Conservation (phyloP, 2,888 invertebrate genomes). For the Parochlus steinenii region DNA sequence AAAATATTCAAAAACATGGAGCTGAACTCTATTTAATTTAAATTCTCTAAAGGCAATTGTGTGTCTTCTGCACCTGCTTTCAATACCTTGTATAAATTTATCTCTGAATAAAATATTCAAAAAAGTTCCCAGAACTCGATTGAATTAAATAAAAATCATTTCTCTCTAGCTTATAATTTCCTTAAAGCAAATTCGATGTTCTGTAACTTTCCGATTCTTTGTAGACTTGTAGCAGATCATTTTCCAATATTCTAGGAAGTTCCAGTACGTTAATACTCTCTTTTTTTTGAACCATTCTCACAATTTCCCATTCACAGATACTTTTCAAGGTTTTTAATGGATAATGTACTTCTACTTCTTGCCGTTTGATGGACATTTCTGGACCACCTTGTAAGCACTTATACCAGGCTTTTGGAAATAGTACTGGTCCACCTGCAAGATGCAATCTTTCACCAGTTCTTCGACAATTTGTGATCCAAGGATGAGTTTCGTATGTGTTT, state of each 20-base stretch:
- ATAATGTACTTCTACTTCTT: slow-evolving; percentile 21
- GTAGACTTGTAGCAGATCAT: slow-evolving; percentile 10
- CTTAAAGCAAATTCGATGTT: too few relatives aligned
- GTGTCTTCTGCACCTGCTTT: too few relatives aligned
- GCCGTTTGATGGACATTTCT: slow-evolving; percentile 15
- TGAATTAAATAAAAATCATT: too few relatives aligned
- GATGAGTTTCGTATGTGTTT: slow-evolving; percentile 64
- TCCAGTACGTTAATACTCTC: slow-evolving; percentile 12
- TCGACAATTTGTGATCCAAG: slow-evolving; percentile 67
- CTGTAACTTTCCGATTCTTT: neutral
- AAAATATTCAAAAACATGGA: too few relatives aligned
- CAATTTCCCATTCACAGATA: slow-evolving; percentile 1
- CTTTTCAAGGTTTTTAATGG: slow-evolving; percentile 22
- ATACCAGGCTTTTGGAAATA: slow-evolving; percentile 27
- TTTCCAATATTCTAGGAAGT: slow-evolving; percentile 14
- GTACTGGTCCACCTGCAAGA: slow-evolving; percentile 35
- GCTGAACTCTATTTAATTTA: too few relatives aligned
- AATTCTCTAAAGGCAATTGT: too few relatives aligned
- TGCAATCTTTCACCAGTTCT: slow-evolving; percentile 47
- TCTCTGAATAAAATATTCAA: too few relatives aligned
- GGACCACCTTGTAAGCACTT: slow-evolving; percentile 3
- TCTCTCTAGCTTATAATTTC: too few relatives aligned
- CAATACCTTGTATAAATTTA: too few relatives aligned
- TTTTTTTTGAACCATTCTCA: slow-evolving; percentile 1
- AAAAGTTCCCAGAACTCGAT: too few relatives aligned